Conservation (phyloP, 2,113 vertebrate genomes). For the Charina bottae region DNA sequence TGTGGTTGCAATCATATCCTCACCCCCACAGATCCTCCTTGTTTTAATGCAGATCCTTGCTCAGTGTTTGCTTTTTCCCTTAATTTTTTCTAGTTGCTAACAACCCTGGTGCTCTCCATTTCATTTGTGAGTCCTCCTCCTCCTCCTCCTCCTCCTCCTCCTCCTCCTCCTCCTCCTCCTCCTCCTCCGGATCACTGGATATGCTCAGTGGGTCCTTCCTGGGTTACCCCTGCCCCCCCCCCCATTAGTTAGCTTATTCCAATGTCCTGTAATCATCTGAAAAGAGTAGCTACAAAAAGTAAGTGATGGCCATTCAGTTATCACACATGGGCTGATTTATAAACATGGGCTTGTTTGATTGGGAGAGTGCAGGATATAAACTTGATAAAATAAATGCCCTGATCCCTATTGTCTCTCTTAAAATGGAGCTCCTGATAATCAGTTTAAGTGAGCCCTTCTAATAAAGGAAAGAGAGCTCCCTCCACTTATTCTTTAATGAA, state of each 20-base stretch:
- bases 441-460: background rate
- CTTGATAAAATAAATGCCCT: background rate
- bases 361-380: background rate
- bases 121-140: background rate
- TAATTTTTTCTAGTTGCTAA: conserved; percentile 10
- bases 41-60: conserved; percentile 3
- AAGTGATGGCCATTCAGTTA: background rate
- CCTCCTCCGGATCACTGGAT: background rate
- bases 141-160: background rate
- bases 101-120: background rate
- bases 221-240: too few species aligned
- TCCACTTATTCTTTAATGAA: background rate
- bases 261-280: background rate
- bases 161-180: too few species aligned
- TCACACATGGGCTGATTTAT: background rate
- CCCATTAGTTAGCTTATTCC: background rate
- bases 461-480: background rate
- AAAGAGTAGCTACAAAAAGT: background rate
- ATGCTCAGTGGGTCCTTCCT: background rate
- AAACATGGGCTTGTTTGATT: background rate
- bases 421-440: background rate
- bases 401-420: background rate
- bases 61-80: background rate
- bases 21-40: background rate
- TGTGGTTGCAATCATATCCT: background rate